These are phyloP conservation scores for Aotus griseimembra DNA, from an alignment of 2,797 vertebrate genomes.

Conservation along the genomic window DNA sequence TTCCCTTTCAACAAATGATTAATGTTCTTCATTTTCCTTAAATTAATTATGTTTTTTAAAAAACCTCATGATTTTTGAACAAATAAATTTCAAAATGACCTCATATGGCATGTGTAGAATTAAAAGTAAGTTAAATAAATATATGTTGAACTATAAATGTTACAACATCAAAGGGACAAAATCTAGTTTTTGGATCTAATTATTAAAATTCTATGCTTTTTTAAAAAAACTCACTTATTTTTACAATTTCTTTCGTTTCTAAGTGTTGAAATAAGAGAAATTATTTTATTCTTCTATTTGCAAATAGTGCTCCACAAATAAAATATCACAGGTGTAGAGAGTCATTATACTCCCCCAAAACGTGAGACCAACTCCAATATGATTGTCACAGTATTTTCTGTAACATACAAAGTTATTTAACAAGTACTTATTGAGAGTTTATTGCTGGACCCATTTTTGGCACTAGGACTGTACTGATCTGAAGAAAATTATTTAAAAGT, in stretches of 20 bases:
- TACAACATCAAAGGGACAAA: background rate
- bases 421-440: background rate
- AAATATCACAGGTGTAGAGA: background rate
- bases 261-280: background rate
- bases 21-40: background rate
- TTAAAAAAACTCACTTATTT: background rate
- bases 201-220: background rate
- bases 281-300: background rate
- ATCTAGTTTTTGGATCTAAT: background rate
- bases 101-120: background rate
- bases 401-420: background rate
- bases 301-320: background rate
- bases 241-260: background rate
- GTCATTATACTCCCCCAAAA: background rate
- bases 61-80: background rate
- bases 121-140: background rate
- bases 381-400: background rate
- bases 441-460: background rate
- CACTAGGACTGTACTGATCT: background rate
- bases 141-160: background rate
- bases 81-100: slow-evolving; percentile 16
- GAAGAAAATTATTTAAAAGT: background rate
- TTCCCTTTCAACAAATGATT: background rate
- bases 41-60: background rate
- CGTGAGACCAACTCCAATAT: background rate